phyloP scores from a whole-genome alignment of 2,888 invertebrate species.

The Tuberolachnus salignus region DNA sequence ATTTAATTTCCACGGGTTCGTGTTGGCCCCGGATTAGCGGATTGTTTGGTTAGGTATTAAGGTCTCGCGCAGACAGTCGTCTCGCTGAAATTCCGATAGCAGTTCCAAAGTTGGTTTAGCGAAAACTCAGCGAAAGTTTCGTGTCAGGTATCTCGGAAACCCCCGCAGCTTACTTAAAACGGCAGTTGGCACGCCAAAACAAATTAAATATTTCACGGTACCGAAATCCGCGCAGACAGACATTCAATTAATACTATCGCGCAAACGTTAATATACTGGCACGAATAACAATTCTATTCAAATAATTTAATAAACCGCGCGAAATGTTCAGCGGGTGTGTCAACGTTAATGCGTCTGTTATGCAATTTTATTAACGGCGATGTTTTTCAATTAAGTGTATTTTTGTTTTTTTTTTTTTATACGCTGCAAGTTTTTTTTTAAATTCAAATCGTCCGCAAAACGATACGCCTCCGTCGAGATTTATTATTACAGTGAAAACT shows the following conservation, averaged over 20 bases:
- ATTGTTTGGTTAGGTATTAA: slow-evolving; percentile 18
- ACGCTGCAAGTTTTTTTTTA: no score
- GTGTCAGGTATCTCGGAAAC: not conserved
- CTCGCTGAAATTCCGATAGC: slow-evolving; percentile 8
- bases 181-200: slow-evolving; percentile 38
- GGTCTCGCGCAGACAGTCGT: not conserved
- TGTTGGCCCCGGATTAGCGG: slow-evolving; percentile 21
- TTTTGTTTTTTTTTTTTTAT: no score
- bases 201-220: slow-evolving; percentile 45
- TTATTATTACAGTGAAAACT: no score
- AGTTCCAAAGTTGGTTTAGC: slow-evolving; percentile 33
- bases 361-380: no score
- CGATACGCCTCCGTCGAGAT: no score
- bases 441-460: no score
- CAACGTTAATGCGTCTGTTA: no score
- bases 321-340: not conserved
- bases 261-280: not conserved
- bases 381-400: no score
- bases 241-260: slow-evolving; percentile 21
- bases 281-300: not conserved
- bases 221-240: slow-evolving; percentile 7
- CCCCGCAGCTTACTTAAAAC: not conserved
- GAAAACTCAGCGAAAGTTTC: slow-evolving; percentile 32
- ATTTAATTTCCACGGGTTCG: slow-evolving; percentile 28
- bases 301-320: not conserved